phyloP scores from a whole-genome alignment of 2,113 vertebrate species.

The Ardeotis arabs region DNA sequence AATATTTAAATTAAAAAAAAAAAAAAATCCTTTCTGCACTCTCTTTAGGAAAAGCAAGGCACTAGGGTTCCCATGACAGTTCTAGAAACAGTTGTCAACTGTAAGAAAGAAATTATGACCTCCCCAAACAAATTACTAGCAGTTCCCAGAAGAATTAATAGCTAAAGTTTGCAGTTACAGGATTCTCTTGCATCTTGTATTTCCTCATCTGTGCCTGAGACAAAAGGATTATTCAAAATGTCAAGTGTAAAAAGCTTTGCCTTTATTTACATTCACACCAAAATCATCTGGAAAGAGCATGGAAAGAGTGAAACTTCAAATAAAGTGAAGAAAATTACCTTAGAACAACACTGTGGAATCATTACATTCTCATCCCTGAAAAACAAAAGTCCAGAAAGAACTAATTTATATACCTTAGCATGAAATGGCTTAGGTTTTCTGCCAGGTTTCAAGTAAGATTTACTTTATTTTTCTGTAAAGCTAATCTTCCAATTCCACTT shows the following conservation, averaged over 20 bases:
- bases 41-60: not conserved
- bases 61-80: rapidly evolving
- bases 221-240: not conserved
- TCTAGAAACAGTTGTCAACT: not conserved
- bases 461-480: not conserved
- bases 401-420: not conserved
- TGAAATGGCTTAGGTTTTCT: not conserved
- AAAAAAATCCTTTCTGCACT: not conserved
- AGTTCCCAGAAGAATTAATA: not conserved
- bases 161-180: not conserved
- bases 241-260: not conserved
- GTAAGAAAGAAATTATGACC: not conserved
- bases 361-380: not conserved
- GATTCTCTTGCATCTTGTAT: not conserved
- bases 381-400: not conserved
- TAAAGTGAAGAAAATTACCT: not conserved
- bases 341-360: not conserved
- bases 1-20: not conserved
- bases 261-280: not conserved
- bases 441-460: not conserved
- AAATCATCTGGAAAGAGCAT: not conserved
- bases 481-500: not conserved
- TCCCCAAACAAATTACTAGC: not conserved
- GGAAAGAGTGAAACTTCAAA: not conserved
- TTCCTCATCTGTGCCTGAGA: not conserved